Evolutionary conservation across 2,797 vertebrate genomes (phyloP).

Genomic region (Linurgus olivaceus): DNA sequence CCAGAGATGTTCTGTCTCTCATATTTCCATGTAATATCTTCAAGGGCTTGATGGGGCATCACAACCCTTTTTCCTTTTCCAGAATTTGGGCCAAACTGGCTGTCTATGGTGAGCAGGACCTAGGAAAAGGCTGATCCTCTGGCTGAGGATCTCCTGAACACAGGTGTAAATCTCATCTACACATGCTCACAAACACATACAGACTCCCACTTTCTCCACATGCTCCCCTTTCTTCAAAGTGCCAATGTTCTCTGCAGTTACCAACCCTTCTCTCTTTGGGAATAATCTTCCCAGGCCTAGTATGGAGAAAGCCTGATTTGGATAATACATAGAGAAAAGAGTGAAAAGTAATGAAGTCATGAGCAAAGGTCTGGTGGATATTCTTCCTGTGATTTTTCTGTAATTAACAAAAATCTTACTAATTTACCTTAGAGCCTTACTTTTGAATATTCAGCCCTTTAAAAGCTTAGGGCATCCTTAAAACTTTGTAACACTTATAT

Average conservation of each 20-base stretch:
- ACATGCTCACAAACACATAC: neutral
- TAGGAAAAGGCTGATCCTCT: neutral
- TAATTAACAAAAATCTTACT: neutral
- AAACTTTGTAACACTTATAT: neutral
- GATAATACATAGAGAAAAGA: neutral
- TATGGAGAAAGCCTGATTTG: neutral
- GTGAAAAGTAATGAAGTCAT: neutral
- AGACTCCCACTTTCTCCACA: neutral
- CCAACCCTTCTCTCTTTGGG: neutral
- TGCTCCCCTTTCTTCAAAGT: neutral
- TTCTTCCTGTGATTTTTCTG: neutral
- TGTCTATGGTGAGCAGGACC: neutral
- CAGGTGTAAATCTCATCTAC: neutral
- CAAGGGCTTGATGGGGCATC: neutral
- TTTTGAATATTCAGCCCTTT: neutral
- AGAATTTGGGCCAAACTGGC: neutral
- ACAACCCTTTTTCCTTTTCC: neutral
- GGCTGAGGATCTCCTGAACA: neutral
- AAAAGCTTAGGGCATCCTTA: neutral
- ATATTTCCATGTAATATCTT: neutral
- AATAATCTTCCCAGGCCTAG: neutral
- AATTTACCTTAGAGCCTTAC: slow-evolving; percentile 34
- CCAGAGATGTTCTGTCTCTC: neutral
- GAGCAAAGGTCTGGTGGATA: neutral
- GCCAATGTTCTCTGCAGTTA: neutral